These are phyloP conservation scores for Rhyacophila brunnea DNA, from an alignment of 1,140 invertebrate genomes.

Conservation along the genomic window DNA sequence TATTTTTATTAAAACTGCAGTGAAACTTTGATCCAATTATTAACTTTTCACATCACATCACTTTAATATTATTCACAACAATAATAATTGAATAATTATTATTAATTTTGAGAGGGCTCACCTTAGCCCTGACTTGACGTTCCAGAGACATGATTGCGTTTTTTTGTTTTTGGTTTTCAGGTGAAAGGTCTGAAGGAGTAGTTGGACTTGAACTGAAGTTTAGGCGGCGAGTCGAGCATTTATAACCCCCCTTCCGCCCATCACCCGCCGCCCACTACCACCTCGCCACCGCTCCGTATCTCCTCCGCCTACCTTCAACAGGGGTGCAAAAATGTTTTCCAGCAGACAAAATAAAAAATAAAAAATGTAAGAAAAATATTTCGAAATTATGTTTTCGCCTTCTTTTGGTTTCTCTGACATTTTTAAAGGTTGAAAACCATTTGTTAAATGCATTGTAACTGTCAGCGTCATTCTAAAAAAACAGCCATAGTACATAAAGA, in stretches of 20 bases:
- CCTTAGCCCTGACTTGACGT: constrained; percentile 77
- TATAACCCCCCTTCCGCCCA: constrained; percentile 45
- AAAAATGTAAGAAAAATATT: no score
- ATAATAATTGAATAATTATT: constrained; percentile 6
- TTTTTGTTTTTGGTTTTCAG: constrained; percentile 52
- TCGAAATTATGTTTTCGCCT: no score
- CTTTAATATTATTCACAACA: constrained; percentile 1
- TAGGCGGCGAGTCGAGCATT: constrained; percentile 46
- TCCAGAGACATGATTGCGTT: constrained; percentile 66
- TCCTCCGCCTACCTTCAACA: not conserved
- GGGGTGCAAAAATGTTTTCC: not conserved
- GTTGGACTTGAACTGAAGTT: constrained; percentile 50
- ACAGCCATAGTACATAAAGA: no score
- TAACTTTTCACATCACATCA: constrained; percentile 9
- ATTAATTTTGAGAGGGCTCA: constrained; percentile 43
- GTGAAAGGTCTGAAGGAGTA: constrained; percentile 40
- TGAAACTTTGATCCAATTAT: no score
- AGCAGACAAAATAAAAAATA: no score
- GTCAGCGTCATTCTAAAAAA: no score
- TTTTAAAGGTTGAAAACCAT: no score
- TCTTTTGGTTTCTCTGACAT: no score
- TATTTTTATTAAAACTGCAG: no score
- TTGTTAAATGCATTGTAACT: no score
- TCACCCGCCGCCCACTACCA: constrained; percentile 30
- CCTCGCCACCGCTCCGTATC: not conserved